Evolutionary conservation across 35 echinoderm and acorn worm species (phyloP), one percentile per base, ranked within the genome.

Genomic region (Lytechinus variegatus): DNA sequence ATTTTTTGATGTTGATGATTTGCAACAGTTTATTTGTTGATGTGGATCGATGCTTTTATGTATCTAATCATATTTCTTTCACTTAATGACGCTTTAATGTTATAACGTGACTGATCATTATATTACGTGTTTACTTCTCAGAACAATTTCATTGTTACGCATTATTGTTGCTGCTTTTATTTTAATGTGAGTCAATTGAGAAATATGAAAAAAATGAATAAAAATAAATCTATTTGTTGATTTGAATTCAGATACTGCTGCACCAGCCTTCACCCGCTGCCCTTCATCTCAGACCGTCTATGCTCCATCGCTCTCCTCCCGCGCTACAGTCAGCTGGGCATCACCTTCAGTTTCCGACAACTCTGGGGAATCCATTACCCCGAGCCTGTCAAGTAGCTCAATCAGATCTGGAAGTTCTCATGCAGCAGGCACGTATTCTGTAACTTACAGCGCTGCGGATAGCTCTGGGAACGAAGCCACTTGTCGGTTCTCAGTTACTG

Each of bases 401-500:
- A 58, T 13, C 13, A 56, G 3, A 53, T 90, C 96, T 4, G 94
- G 94, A 33, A 95, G n/a, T 13, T 91, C 19, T 5, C 92, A 92
- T 52, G 27, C 55, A 4, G 87, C 24, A 12, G 96, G 96, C 21
- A 28, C 52, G 13, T 94, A 97, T 61, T 24, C 94, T 53, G 89
- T 97, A 61, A 13, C 21, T 19, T 97, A 91, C 53, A 55, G 54
- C 11, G 96, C 96, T 9, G 95, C 9, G 29, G 96, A 97, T 55
- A 56, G 86, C 21, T 58, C 92, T 28, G 96, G 96, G 6, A 97
- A 97, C 55, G 16, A 61, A 24, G 94, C 94, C 5, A 44, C 94
- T 53, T 97, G 96, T 54, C 52, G 21, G 54, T 97, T 97, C 89
- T 97, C 96, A 11, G 71, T 97, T 44, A 97, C 94, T 16, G 94